Percentiles rank a stretch among this genome's conserved stretches.
Conservation (phyloP, 2,797 vertebrate genomes). For the Loris lydekkerianus region DNA sequence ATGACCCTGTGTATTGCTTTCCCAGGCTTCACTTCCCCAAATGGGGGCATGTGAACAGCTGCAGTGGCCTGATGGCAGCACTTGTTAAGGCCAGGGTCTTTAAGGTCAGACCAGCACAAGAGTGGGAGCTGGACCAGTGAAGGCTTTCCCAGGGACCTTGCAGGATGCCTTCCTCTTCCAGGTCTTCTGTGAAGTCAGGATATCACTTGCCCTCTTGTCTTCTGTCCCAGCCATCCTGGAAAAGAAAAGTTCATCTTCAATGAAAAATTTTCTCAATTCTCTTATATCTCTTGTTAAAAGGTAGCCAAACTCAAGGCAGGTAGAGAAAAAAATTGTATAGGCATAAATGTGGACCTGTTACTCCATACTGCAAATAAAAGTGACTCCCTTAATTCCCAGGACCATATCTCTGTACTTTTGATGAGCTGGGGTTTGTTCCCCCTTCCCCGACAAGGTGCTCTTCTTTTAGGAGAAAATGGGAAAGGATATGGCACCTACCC, state of each 20-base stretch:
- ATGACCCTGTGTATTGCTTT: slow-evolving; percentile 17
- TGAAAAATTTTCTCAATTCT: slow-evolving; percentile 14
- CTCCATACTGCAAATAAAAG: neutral
- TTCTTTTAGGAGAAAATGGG: slow-evolving; percentile 25
- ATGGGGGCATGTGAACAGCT: slow-evolving; percentile 60
- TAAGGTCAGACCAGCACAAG: slow-evolving; percentile 68
- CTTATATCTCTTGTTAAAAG: slow-evolving; percentile 39
- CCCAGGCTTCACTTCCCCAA: slow-evolving; percentile 86
- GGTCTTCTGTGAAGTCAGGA: slow-evolving; percentile 82
- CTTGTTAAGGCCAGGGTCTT: slow-evolving; percentile 60
- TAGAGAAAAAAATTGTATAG: neutral
- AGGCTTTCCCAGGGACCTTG: slow-evolving; percentile 80
- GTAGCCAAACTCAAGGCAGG: neutral
- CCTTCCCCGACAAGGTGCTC: neutral
- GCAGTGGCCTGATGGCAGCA: slow-evolving; percentile 72
- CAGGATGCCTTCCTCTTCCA: slow-evolving; percentile 72
- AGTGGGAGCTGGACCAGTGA: slow-evolving; percentile 76
- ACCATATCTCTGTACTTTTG: neutral
- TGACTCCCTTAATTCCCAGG: neutral
- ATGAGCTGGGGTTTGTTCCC: neutral
- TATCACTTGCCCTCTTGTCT: slow-evolving; percentile 74
- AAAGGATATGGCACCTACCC: neutral
- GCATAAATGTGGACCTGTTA: neutral
- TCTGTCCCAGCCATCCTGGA: neutral
- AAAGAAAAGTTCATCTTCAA: slow-evolving; percentile 28